Conservation (phyloP, 2,113 vertebrate genomes). For the Ploceus nigricollis region DNA sequence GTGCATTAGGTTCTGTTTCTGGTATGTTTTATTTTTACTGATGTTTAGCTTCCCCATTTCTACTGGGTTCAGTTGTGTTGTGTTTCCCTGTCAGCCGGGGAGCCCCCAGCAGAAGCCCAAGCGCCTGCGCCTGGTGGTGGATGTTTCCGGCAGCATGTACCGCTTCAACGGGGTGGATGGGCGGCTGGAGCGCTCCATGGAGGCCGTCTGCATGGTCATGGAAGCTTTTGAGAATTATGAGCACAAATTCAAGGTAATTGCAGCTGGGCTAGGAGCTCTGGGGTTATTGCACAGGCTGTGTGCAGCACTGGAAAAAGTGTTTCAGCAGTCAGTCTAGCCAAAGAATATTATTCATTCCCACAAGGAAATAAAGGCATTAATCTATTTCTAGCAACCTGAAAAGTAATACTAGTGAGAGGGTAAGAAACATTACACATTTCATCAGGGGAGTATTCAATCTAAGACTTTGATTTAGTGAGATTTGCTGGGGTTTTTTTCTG, state of each 20-base stretch:
- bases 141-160: slow-evolving; percentile 97
- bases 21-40: background rate
- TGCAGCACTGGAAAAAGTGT: background rate
- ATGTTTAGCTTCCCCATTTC: background rate
- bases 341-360: background rate
- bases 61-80: accelerated
- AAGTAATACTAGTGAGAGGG: background rate
- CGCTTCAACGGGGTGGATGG: slow-evolving; percentile 93
- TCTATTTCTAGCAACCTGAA: slow-evolving; percentile 34
- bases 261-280: background rate
- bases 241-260: slow-evolving; percentile 92
- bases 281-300: background rate
- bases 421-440: background rate
- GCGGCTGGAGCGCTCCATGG: slow-evolving; percentile 93
- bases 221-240: slow-evolving; percentile 95
- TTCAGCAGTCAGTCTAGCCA: slow-evolving; percentile 7
- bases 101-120: slow-evolving; percentile 94
- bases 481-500: background rate
- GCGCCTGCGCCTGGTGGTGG: slow-evolving; percentile 84
- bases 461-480: background rate
- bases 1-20: background rate
- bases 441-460: background rate
- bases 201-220: slow-evolving; percentile 96
- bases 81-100: slow-evolving; percentile 75
- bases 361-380: background rate